phyloP scores from a whole-genome alignment of 2,113 vertebrate species.

The Nannospalax galili region DNA sequence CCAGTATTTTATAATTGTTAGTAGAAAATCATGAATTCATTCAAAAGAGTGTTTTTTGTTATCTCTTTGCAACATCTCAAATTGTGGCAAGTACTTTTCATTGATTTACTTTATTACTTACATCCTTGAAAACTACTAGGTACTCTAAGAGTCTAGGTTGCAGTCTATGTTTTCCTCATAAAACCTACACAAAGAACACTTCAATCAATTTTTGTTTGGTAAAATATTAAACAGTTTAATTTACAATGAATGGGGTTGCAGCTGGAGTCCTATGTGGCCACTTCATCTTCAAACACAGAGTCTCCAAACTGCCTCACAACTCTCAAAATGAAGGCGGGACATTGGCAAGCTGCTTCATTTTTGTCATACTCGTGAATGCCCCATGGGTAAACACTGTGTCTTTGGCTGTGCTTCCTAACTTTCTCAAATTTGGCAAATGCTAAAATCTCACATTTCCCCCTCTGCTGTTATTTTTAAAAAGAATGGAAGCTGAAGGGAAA shows the following conservation, averaged over 20 bases:
- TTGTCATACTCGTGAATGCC: not conserved
- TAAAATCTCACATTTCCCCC: slow-evolving; percentile 17
- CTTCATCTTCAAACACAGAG: slow-evolving; percentile 27
- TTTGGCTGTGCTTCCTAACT: slow-evolving; percentile 57
- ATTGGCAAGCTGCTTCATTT: slow-evolving; percentile 35
- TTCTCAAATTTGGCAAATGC: slow-evolving; percentile 42
- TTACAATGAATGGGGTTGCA: slow-evolving; percentile 14
- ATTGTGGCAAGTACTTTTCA: not conserved
- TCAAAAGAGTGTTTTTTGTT: not conserved
- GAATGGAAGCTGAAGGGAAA: not conserved
- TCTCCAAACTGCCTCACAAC: slow-evolving; percentile 22
- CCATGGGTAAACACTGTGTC: not conserved
- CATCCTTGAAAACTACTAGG: not conserved
- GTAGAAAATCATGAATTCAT: not conserved
- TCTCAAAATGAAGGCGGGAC: not conserved
- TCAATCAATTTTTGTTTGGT: not conserved
- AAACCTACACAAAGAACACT: not conserved
- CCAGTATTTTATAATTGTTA: not conserved
- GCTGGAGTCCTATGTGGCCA: slow-evolving; percentile 29
- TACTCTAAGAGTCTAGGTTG: not conserved
- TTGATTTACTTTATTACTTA: not conserved
- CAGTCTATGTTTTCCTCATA: not conserved
- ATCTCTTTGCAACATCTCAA: not conserved
- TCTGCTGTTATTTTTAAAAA: slow-evolving; percentile 40
- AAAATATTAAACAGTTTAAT: slow-evolving; percentile 37